Percentiles rank a stretch among this genome's conserved stretches.
Conservation (phyloP, 2,888 invertebrate genomes). For the Tenthredo distinguenda region DNA sequence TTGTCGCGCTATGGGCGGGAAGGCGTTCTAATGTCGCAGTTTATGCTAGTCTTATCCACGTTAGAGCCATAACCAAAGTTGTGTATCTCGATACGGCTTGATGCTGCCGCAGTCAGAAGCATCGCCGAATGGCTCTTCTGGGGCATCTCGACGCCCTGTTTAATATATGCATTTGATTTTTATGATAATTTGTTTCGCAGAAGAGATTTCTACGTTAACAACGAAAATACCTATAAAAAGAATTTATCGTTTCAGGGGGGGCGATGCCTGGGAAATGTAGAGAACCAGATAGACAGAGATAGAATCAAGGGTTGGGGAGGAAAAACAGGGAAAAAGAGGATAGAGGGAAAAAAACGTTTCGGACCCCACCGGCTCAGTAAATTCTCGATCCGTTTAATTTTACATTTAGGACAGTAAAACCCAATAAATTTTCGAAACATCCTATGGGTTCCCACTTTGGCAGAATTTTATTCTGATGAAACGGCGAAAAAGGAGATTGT, state of each 20-base stretch:
- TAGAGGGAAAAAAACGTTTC: constrained; percentile 46
- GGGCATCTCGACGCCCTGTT: constrained; percentile 41
- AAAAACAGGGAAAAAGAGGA: constrained; percentile 28
- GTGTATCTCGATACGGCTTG: constrained; percentile 37
- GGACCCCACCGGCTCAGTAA: constrained; percentile 52
- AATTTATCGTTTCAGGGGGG: constrained; percentile 50
- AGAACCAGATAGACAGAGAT: constrained; percentile 31
- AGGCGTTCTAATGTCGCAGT: constrained; percentile 49
- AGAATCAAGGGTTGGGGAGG: constrained; percentile 29
- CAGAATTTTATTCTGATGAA: constrained; percentile 53
- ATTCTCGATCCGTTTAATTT: constrained; percentile 55
- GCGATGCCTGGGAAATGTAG: constrained; percentile 29
- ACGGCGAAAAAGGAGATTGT: constrained; percentile 51
- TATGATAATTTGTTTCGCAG: constrained; percentile 54
- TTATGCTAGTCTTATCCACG: constrained; percentile 48
- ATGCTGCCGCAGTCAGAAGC: constrained; percentile 41
- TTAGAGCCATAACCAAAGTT: constrained; percentile 42
- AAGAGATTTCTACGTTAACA: constrained; percentile 51
- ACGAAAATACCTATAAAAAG: constrained; percentile 54
- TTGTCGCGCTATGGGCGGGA: constrained; percentile 44
- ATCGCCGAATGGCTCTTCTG: constrained; percentile 46
- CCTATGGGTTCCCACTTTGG: constrained; percentile 50
- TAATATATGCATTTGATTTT: constrained; percentile 52
- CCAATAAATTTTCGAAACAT: constrained; percentile 54
- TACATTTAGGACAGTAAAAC: constrained; percentile 55